Percentiles rank a stretch among this genome's conserved stretches.
These are phyloP conservation scores for Tachina fera DNA, from an alignment of 2,888 invertebrate genomes.

Conservation along the genomic window DNA sequence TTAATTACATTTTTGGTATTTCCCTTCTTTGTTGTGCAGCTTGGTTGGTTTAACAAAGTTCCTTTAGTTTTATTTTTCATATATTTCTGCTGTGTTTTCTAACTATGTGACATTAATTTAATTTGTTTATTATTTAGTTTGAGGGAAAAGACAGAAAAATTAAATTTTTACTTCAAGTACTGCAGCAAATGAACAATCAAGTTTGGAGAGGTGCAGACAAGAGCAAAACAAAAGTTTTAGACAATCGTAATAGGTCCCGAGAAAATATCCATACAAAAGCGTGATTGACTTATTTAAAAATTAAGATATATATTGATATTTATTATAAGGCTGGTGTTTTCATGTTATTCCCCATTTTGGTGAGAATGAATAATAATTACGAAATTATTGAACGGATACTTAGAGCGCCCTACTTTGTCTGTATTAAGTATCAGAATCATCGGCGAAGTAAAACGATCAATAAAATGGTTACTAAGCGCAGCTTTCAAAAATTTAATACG, in stretches of 20 bases:
- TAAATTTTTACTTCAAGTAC: conserved; percentile 26
- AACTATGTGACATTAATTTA: conserved; percentile 66
- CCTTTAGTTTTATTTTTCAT: background rate
- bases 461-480: no score
- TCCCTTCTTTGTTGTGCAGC: background rate
- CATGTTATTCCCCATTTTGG: no score
- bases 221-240: background rate
- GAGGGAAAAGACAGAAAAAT: conserved; percentile 25
- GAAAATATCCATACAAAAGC: background rate
- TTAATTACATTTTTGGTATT: conserved; percentile 51
- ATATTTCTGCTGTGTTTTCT: conserved; percentile 23
- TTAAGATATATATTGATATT: no score
- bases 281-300: no score
- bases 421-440: no score
- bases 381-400: no score
- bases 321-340: no score
- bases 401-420: no score
- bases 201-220: background rate
- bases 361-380: no score
- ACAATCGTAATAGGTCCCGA: no score
- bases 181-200: conserved; percentile 62
- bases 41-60: background rate
- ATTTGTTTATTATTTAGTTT: conserved; percentile 56
- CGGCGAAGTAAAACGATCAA: no score
- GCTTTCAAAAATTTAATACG: no score